Percentiles rank a stretch among this genome's conserved stretches.
Conservation (phyloP, 2,113 vertebrate genomes). For the Bambusicola thoracicus region DNA sequence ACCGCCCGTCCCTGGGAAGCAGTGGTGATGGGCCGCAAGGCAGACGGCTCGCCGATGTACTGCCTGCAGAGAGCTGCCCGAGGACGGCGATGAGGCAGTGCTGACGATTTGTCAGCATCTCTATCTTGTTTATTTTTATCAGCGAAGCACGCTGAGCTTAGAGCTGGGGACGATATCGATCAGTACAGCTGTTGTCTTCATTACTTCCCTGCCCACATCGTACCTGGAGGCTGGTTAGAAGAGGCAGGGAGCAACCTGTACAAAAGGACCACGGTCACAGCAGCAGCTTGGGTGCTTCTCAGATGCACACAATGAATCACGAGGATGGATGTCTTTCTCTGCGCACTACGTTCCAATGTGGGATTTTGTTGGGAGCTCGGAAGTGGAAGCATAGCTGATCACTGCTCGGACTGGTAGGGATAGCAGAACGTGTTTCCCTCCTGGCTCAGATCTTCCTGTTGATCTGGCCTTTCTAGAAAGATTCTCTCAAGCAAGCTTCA, state of each 20-base stretch:
- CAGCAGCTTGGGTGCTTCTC: neutral
- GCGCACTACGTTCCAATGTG: neutral
- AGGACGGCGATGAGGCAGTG: neutral
- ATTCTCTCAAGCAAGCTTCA: conserved; percentile 9
- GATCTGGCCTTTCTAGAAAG: conserved; percentile 59
- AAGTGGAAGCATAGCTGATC: conserved; percentile 33
- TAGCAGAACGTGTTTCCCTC: neutral
- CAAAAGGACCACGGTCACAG: neutral
- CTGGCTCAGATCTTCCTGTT: conserved; percentile 37
- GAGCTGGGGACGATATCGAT: neutral
- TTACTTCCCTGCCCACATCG: neutral
- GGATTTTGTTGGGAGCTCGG: neutral
- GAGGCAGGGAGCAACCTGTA: neutral
- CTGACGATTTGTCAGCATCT: neutral
- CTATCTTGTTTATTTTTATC: neutral
- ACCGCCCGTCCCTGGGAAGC: accelerated
- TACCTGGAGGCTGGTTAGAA: neutral
- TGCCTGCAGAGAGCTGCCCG: neutral
- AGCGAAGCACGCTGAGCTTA: neutral
- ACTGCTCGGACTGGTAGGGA: conserved; percentile 26
- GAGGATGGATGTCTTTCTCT: neutral
- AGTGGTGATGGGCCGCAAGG: neutral
- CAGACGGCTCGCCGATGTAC: neutral
- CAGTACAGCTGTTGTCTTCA: neutral
- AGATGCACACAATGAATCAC: neutral